phyloP scores from a whole-genome alignment of 1,140 invertebrate species.

The Lordiphosa collinella region DNA sequence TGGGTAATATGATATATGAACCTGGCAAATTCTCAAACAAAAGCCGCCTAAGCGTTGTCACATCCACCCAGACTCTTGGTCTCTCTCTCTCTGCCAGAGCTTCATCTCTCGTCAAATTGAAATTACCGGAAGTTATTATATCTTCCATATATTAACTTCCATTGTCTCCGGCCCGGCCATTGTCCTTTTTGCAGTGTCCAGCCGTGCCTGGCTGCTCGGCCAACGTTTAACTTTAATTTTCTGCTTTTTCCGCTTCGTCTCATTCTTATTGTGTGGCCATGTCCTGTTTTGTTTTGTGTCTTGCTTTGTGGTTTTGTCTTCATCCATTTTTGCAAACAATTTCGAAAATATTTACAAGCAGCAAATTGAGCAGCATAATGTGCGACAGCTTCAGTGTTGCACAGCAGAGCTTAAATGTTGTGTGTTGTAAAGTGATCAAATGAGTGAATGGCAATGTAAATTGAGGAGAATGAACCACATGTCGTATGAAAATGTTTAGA shows the following conservation, averaged over 20 bases:
- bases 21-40: conserved; percentile 24
- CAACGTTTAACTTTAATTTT: conserved; percentile 79
- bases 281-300: conserved; percentile 52
- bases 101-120: conserved; percentile 60
- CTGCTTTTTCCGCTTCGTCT: conserved; percentile 78
- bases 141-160: conserved; percentile 76
- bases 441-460: not conserved
- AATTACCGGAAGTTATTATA: conserved; percentile 78
- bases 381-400: conserved; percentile 19
- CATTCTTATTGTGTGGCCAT: conserved; percentile 65
- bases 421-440: conserved; percentile 13
- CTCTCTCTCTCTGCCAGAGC: too few relatives aligned
- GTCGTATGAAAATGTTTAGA: too few relatives aligned
- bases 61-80: not conserved
- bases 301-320: conserved; percentile 51
- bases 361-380: conserved; percentile 60
- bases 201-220: conserved; percentile 52
- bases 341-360: conserved; percentile 61
- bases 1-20: conserved; percentile 53
- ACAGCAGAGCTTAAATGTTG: conserved; percentile 25
- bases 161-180: conserved; percentile 54
- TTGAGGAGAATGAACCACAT: too few relatives aligned
- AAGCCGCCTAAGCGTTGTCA: conserved; percentile 46
- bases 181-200: conserved; percentile 56
- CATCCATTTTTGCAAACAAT: conserved; percentile 57